Conservation (phyloP, 2,888 invertebrate species). For the Chymomyza procnemis region DNA sequence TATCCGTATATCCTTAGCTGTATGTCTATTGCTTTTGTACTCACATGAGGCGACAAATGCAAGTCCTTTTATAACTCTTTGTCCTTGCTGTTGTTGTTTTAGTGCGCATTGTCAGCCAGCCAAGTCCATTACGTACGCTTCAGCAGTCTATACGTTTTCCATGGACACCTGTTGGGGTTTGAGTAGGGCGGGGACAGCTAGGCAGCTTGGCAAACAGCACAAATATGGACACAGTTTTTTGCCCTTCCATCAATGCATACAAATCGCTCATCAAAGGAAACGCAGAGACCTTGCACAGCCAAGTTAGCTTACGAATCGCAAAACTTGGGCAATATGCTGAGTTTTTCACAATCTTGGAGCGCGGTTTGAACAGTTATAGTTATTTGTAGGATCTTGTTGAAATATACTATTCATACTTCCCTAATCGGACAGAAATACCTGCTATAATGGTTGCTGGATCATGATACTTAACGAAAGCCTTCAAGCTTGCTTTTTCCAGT, state of each 20-base stretch:
- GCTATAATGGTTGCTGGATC: no score
- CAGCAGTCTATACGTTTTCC: constrained; percentile 19
- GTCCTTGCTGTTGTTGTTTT: constrained; percentile 39
- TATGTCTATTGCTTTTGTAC: constrained; percentile 1
- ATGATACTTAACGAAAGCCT: no score
- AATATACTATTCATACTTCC: no score
- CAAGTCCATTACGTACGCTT: constrained; percentile 45
- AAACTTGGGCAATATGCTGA: neutral
- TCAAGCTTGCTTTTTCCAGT: no score
- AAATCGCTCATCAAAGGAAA: neutral
- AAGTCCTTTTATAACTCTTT: constrained; percentile 45
- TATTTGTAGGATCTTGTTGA: no score
- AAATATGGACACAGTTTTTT: neutral
- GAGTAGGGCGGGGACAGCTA: no score
- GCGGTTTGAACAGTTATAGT: no score
- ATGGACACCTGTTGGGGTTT: neutral
- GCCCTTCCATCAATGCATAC: neutral
- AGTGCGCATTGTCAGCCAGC: constrained; percentile 3
- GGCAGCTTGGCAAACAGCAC: neutral
- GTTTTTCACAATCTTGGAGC: neutral
- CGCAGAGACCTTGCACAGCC: neutral
- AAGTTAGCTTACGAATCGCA: neutral
- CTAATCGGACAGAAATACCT: no score
- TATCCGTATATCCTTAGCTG: neutral
- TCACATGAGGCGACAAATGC: constrained; percentile 56